Percentiles rank a stretch among this genome's conserved stretches.
Conservation (phyloP, 1,140 invertebrate genomes). For the Copidosoma floridanum region DNA sequence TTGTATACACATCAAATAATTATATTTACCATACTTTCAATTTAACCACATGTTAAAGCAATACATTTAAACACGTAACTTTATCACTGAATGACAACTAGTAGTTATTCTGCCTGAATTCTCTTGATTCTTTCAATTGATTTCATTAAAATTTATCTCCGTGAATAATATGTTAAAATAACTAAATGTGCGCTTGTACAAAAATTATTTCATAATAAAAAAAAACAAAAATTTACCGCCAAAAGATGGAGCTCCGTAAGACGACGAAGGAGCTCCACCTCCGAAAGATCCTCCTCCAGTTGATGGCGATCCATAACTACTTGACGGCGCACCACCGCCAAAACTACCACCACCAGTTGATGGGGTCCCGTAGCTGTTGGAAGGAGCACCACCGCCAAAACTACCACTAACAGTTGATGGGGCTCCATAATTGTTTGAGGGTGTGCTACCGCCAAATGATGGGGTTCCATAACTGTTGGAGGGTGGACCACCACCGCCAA, state of each 20-base stretch:
- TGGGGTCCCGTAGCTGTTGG: constrained; percentile 46
- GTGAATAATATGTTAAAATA: too few species aligned
- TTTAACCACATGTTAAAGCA: too few species aligned
- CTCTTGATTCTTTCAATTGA: too few species aligned
- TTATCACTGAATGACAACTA: too few species aligned
- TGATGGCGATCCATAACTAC: background rate
- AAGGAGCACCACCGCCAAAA: constrained; percentile 56
- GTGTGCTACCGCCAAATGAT: constrained; percentile 47
- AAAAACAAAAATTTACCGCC: constrained; percentile 14
- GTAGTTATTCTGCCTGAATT: too few species aligned
- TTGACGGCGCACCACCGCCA: too few species aligned
- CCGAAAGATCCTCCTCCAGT: background rate
- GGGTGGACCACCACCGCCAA: constrained; percentile 29
- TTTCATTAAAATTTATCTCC: too few species aligned
- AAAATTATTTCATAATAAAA: too few species aligned
- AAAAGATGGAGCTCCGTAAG: constrained; percentile 28
- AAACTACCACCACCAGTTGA: constrained; percentile 42
- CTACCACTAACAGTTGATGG: constrained; percentile 36
- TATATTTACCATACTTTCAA: too few species aligned
- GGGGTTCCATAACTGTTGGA: constrained; percentile 35
- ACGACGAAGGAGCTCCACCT: constrained; percentile 38
- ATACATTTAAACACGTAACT: too few species aligned
- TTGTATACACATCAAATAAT: too few species aligned
- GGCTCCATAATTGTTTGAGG: constrained; percentile 41
- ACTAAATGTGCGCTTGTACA: too few species aligned